Evolutionary conservation across 2,888 invertebrate genomes (phyloP), one percentile per base, ranked within the genome.

Genomic region (Hyles lineata): DNA sequence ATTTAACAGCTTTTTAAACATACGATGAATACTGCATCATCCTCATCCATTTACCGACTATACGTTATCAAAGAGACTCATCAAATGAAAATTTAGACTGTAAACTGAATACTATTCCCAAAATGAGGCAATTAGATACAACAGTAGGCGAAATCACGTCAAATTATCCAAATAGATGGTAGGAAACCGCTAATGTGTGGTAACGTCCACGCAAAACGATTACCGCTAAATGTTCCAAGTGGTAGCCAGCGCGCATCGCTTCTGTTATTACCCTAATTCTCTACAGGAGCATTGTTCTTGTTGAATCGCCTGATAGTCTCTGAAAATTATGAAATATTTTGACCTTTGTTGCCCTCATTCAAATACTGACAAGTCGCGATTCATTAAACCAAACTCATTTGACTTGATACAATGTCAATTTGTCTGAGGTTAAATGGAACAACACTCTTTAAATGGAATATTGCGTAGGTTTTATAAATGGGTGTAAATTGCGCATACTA

Each of bases 221-320:
- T 25, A 58, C 60, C 71, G 15, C 71, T 70, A 43, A 74, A 76
- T 72, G 32, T 78, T 76, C 35, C 69, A 21, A 63, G 63, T 43
- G 35, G 35, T 43, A 25, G 17, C n/a, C 21, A 21, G 7, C 23
- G 35, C n/a, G 29, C 62, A 32, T 62, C 32, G 32, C 8, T 63
- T 63, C 63, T 21, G 63, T 63, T 43, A 63, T 63, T 63, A 63
- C 35, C n/a, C 35, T 21, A 23, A 63, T 63, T 21, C 35, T 11
- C 32, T 63, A 43, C 35, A 63, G 35, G 11, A 43, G 35, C 63
- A 11, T 35, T 63, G 35, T 21, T 21, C 63, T 63, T 62, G 15
- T 43, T 63, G 15, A 63, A 63, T 32, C 32, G 62, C 19, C 0
- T 63, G 4, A 35, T 35, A 1, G 9, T 35, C 32, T 32, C 32